These are phyloP conservation scores for Drosophila ustulata DNA, from an alignment of 2,888 invertebrate species.

Conservation along the genomic window DNA sequence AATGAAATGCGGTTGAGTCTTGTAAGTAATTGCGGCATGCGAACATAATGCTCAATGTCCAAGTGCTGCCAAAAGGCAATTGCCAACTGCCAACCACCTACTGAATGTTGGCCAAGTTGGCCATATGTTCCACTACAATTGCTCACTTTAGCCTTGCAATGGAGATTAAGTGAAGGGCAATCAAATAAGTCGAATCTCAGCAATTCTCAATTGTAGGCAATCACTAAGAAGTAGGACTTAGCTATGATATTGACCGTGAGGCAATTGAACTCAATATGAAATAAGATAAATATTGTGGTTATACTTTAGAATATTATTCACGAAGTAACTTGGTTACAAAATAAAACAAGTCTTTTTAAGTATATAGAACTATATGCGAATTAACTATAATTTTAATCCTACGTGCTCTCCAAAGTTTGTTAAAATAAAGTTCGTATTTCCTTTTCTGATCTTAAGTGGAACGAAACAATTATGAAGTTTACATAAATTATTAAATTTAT, in stretches of 20 bases:
- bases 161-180: constrained; percentile 2
- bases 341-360: too few relatives aligned
- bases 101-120: neutral
- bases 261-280: too few relatives aligned
- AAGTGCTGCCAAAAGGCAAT: constrained; percentile 34
- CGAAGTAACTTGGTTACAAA: too few relatives aligned
- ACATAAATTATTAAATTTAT: too few relatives aligned
- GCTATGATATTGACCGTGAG: neutral
- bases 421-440: too few relatives aligned
- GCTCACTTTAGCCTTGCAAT: constrained; percentile 35
- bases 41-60: constrained; percentile 56
- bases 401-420: too few relatives aligned
- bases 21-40: constrained; percentile 76
- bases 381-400: too few relatives aligned
- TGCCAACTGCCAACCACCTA: constrained; percentile 34
- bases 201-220: neutral
- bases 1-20: constrained; percentile 42
- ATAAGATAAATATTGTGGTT: too few relatives aligned
- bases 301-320: too few relatives aligned
- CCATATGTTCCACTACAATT: constrained; percentile 23
- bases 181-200: neutral
- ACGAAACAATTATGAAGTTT: too few relatives aligned
- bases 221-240: neutral
- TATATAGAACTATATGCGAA: too few relatives aligned
- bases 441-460: too few relatives aligned